Percentiles rank a stretch among this genome's conserved stretches.
Evolutionary conservation across 1,140 invertebrate genomes (phyloP).

Genomic region (Pemphigus obesinymphae): DNA sequence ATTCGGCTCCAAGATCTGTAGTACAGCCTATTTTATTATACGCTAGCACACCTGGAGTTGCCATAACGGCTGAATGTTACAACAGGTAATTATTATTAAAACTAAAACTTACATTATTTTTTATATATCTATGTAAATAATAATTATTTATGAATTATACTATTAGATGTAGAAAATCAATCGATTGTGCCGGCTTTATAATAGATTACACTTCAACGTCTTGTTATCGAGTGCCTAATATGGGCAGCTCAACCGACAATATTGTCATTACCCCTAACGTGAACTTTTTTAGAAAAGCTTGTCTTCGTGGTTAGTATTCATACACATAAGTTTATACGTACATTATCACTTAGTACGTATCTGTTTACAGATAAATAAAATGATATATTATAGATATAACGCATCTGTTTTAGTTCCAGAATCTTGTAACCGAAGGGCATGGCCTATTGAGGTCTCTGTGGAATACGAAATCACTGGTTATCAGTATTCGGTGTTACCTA

Average conservation of each 20-base stretch:
- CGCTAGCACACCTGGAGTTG: slow-evolving; percentile 47
- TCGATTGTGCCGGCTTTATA: slow-evolving; percentile 46
- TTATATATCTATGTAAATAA: neutral
- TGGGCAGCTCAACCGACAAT: slow-evolving; percentile 39
- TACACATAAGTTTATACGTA: neutral
- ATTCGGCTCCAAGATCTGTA: slow-evolving; percentile 46
- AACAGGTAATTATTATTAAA: slow-evolving; percentile 47
- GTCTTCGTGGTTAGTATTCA: slow-evolving; percentile 42
- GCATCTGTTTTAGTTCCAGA: slow-evolving; percentile 44
- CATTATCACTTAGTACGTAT: too few species aligned
- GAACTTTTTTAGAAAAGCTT: slow-evolving; percentile 46
- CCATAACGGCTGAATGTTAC: slow-evolving; percentile 51
- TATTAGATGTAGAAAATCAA: slow-evolving; percentile 45
- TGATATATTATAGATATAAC: too few species aligned
- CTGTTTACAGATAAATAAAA: too few species aligned
- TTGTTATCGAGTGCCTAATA: slow-evolving; percentile 45
- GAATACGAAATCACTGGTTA: slow-evolving; percentile 52
- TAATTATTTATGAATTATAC: neutral
- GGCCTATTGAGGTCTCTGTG: slow-evolving; percentile 52
- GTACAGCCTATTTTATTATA: slow-evolving; percentile 48
- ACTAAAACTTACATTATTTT: neutral
- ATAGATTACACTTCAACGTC: slow-evolving; percentile 46
- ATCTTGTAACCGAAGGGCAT: slow-evolving; percentile 48
- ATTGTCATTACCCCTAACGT: slow-evolving; percentile 36
- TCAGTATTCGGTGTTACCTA: slow-evolving; percentile 49